These are phyloP conservation scores for Erpornis zantholeuca DNA, from an alignment of 2,113 vertebrate species.

Conservation along the genomic window DNA sequence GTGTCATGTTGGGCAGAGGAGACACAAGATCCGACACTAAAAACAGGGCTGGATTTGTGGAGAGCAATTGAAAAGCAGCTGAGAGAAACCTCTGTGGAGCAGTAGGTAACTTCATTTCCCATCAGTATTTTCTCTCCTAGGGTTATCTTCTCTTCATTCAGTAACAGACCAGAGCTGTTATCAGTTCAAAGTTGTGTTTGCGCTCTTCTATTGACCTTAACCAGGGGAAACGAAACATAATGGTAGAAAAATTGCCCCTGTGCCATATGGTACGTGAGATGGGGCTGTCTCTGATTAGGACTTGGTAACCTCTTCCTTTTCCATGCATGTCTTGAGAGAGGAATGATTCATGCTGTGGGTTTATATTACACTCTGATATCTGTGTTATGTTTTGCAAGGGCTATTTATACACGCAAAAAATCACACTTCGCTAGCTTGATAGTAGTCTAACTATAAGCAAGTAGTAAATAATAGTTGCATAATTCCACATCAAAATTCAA, in stretches of 20 bases:
- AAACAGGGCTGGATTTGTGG: neutral
- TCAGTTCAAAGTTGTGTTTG: neutral
- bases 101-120: constrained; percentile 14
- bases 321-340: neutral
- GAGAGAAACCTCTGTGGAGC: neutral
- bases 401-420: constrained; percentile 63
- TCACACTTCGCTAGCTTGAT: constrained; percentile 64
- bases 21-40: neutral
- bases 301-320: constrained; percentile 13
- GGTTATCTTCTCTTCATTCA: neutral
- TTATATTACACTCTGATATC: constrained; percentile 37
- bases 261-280: neutral
- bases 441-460: constrained; percentile 62
- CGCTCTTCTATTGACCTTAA: neutral
- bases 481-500: constrained; percentile 58
- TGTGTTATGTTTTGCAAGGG: constrained; percentile 43
- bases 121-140: neutral
- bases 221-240: neutral
- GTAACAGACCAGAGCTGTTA: neutral
- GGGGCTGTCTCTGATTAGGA: neutral
- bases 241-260: neutral
- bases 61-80: neutral
- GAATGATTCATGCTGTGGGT: constrained; percentile 29
- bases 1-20: neutral
- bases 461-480: constrained; percentile 72